These are phyloP conservation scores for Drosophila obscura DNA, from an alignment of 1,140 invertebrate species.

Conservation along the genomic window DNA sequence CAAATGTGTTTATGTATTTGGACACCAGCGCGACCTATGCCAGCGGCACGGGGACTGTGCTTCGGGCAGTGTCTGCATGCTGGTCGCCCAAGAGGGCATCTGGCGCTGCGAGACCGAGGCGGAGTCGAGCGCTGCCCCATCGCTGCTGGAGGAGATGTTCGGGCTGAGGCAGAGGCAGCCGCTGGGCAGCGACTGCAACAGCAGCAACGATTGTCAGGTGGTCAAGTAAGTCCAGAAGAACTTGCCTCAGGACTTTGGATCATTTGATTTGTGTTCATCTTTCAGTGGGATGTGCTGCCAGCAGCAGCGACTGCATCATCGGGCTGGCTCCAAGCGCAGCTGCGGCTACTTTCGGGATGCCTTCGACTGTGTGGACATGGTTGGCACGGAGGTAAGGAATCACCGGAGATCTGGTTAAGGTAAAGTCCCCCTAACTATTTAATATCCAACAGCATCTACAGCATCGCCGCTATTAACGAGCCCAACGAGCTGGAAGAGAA, in stretches of 20 bases:
- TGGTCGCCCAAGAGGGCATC: conserved; percentile 86
- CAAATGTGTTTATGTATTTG: conserved; percentile 89
- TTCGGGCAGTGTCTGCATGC: conserved; percentile 88
- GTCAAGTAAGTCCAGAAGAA: conserved; percentile 83
- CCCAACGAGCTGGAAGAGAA: not conserved
- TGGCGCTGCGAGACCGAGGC: conserved; percentile 88
- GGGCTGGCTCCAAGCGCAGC: conserved; percentile 91
- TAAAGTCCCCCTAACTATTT: not conserved
- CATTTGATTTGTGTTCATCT: not conserved
- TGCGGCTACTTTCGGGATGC: conserved; percentile 96
- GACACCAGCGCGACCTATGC: conserved; percentile 90
- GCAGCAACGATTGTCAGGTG: conserved; percentile 94
- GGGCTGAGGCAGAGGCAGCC: conserved; percentile 85
- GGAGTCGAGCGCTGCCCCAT: conserved; percentile 11
- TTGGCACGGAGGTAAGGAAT: conserved; percentile 35
- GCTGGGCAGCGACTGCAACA: conserved; percentile 92
- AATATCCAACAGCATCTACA: conserved; percentile 3
- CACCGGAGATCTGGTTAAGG: not conserved
- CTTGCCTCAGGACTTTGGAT: not conserved
- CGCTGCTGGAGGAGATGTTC: conserved; percentile 55
- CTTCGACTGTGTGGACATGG: conserved; percentile 91
- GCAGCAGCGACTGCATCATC: conserved; percentile 90
- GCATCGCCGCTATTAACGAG: conserved; percentile 46
- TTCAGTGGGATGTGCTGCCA: conserved; percentile 92
- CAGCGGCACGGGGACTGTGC: conserved; percentile 90